Evolutionary conservation across 2,888 invertebrate species (phyloP).

Genomic region (Acrocyrtus sp.): DNA sequence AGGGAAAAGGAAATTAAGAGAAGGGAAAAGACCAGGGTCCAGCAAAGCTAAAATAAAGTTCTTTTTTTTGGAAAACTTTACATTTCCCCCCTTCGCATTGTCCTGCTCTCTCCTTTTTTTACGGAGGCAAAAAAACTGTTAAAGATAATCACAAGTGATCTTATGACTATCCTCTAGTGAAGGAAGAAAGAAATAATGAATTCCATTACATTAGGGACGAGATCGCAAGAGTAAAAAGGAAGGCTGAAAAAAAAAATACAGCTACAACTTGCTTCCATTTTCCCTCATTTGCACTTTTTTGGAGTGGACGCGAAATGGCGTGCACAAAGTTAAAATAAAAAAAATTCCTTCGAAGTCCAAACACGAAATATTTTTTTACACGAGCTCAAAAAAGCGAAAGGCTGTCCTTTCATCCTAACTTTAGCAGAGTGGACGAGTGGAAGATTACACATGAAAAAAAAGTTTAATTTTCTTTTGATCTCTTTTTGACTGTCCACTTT

Average conservation of each 20-base stretch:
- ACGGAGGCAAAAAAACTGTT: conserved; percentile 3
- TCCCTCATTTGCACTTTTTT: conserved; percentile 43
- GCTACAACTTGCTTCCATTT: not conserved
- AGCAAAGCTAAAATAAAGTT: not conserved
- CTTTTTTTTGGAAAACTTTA: not conserved
- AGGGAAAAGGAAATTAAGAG: not conserved
- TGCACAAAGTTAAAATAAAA: too few relatives aligned
- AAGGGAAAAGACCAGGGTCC: not conserved
- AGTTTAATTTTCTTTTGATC: conserved; percentile 51
- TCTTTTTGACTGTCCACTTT: conserved; percentile 48
- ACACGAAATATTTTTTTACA: too few relatives aligned
- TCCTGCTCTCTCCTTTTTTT: conserved; percentile 15
- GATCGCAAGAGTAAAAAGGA: conserved; percentile 4
- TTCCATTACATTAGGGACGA: conserved; percentile 49
- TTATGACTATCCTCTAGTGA: too few relatives aligned
- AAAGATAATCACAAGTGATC: conserved; percentile 35
- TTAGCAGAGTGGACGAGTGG: too few relatives aligned
- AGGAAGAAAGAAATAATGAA: conserved; percentile 42
- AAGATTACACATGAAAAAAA: too few relatives aligned
- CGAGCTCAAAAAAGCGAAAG: too few relatives aligned
- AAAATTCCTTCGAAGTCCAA: too few relatives aligned
- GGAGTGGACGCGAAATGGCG: conserved; percentile 14
- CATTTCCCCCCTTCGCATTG: not conserved
- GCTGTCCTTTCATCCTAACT: too few relatives aligned
- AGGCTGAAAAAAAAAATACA: conserved; percentile 2